Percentiles rank a stretch among this genome's conserved stretches.
phyloP scores from a whole-genome alignment of 1,140 invertebrate genomes.

The Tetranychus cinnabarinus region DNA sequence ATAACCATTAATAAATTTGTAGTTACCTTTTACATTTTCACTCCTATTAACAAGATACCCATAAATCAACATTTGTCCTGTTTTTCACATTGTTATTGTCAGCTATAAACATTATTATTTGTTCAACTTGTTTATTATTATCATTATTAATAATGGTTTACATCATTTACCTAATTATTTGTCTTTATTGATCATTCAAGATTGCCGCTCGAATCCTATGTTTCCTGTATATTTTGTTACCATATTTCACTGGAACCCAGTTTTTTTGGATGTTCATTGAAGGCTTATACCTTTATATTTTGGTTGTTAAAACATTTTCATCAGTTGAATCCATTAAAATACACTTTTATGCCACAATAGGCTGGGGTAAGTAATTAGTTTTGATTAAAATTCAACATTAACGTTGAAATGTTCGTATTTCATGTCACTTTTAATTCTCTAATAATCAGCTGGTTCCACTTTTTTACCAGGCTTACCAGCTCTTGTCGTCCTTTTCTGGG shows the following conservation, averaged over 20 bases:
- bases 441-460: background rate
- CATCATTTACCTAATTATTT: background rate
- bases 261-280: constrained; percentile 98
- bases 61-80: too few species aligned
- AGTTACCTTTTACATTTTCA: too few species aligned
- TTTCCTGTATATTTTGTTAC: constrained; percentile 31
- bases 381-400: too few species aligned
- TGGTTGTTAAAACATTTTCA: constrained; percentile 70
- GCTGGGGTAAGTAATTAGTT: constrained; percentile 51
- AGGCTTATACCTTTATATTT: constrained; percentile 73
- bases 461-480: background rate
- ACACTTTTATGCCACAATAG: constrained; percentile 54
- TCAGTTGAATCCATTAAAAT: constrained; percentile 65
- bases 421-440: background rate
- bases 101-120: too few species aligned
- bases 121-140: too few species aligned
- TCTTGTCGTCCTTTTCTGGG: background rate
- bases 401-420: too few species aligned
- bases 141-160: too few species aligned
- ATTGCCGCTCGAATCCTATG: constrained; percentile 9
- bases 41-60: too few species aligned
- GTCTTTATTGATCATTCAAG: background rate
- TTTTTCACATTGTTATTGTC: too few species aligned
- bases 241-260: constrained; percentile 75
- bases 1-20: too few species aligned